Percentiles rank a stretch among this genome's conserved stretches.
These are phyloP conservation scores for Diabrotica undecimpunctata DNA, from an alignment of 1,140 invertebrate genomes.

Conservation along the genomic window DNA sequence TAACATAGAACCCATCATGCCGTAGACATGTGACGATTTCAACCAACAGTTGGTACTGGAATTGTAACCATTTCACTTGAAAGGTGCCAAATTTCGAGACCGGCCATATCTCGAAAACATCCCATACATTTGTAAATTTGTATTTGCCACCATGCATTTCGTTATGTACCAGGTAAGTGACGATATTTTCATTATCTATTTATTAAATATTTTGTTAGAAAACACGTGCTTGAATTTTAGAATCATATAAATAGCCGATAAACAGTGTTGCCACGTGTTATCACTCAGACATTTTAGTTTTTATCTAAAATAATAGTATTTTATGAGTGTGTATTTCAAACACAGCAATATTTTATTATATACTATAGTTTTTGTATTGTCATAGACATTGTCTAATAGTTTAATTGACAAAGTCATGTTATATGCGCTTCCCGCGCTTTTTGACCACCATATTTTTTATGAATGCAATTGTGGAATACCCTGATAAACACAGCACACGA, in stretches of 20 bases:
- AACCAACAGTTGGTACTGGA: slow-evolving; percentile 1
- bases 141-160: not conserved
- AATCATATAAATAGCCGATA: not conserved
- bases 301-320: no score
- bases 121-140: not conserved
- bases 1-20: not conserved
- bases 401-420: no score
- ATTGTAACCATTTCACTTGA: not conserved
- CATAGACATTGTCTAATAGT: no score
- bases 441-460: no score
- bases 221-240: not conserved
- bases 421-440: no score
- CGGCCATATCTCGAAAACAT: not conserved
- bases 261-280: not conserved
- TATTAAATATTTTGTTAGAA: not conserved
- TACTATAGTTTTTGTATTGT: no score
- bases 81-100: not conserved
- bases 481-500: no score
- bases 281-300: not conserved
- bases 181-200: not conserved
- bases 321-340: no score
- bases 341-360: no score
- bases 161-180: not conserved
- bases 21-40: slow-evolving; percentile 1
- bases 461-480: no score